A percentile compares a stretch with the other conserved stretches of the same genome.
phyloP scores from a whole-genome alignment of 2,888 invertebrate genomes.

The Drosophila formosana region DNA sequence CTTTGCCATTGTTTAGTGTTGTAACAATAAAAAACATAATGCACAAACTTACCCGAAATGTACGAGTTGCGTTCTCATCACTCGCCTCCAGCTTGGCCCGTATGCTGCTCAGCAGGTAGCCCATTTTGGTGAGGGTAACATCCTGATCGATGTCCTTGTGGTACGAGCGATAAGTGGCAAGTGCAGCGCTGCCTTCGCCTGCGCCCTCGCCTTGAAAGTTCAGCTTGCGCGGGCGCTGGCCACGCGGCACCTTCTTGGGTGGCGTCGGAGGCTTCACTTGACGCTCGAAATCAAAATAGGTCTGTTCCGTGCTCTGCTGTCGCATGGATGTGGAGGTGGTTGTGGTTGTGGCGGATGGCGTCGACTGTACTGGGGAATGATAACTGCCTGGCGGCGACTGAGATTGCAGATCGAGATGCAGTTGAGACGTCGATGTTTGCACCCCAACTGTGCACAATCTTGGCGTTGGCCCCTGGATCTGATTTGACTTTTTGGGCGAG shows the following conservation, averaged over 20 bases:
- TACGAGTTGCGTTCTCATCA: slow-evolving; percentile 77
- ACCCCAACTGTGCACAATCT: slow-evolving; percentile 77
- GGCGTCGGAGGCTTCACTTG: slow-evolving; percentile 79
- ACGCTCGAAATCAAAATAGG: slow-evolving; percentile 82
- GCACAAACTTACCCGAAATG: slow-evolving; percentile 77
- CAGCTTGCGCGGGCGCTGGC: slow-evolving; percentile 69
- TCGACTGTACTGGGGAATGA: slow-evolving; percentile 80
- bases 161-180: slow-evolving; percentile 82
- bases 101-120: slow-evolving; percentile 82
- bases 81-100: slow-evolving; percentile 81
- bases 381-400: slow-evolving; percentile 84
- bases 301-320: slow-evolving; percentile 38
- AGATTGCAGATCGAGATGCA: slow-evolving; percentile 58
- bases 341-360: slow-evolving; percentile 56
- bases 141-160: slow-evolving; percentile 83
- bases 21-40: too few species aligned
- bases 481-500: slow-evolving; percentile 78
- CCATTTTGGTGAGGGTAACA: slow-evolving; percentile 82
- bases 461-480: slow-evolving; percentile 24
- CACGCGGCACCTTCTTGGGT: slow-evolving; percentile 62
- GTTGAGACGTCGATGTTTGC: slow-evolving; percentile 72
- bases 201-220: slow-evolving; percentile 63
- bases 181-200: slow-evolving; percentile 25
- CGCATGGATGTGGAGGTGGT: slow-evolving; percentile 31
- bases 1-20: slow-evolving; percentile 85